Evolutionary conservation across 2,888 invertebrate genomes (phyloP).

Genomic region (Formica aserva): DNA sequence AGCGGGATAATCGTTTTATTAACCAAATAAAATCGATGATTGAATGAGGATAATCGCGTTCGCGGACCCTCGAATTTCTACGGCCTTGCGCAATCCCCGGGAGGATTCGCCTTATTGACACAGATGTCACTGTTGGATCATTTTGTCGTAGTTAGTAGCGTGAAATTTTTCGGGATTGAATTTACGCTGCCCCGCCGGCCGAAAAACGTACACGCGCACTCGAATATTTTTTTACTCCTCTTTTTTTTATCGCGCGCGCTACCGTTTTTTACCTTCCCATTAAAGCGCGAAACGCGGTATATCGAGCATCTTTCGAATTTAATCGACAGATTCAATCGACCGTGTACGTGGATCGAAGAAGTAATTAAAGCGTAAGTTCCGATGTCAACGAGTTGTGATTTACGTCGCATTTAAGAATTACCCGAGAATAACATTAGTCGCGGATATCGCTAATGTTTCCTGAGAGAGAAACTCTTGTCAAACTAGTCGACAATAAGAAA

Average conservation of each 20-base stretch:
- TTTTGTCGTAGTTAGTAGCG: slow-evolving; percentile 78
- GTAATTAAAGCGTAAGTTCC: neutral
- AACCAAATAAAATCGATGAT: slow-evolving; percentile 85
- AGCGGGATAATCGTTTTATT: slow-evolving; percentile 84
- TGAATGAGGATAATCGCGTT: slow-evolving; percentile 82
- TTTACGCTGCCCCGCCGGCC: slow-evolving; percentile 56
- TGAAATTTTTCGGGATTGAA: slow-evolving; percentile 71
- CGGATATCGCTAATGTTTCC: slow-evolving; percentile 82
- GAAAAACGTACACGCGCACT: slow-evolving; percentile 17
- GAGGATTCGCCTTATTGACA: slow-evolving; percentile 84
- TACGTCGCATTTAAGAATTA: slow-evolving; percentile 67
- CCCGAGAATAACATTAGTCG: slow-evolving; percentile 68
- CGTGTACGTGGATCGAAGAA: slow-evolving; percentile 7
- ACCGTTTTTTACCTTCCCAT: slow-evolving; percentile 32
- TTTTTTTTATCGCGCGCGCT: slow-evolving; percentile 2
- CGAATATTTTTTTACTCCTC: slow-evolving; percentile 40
- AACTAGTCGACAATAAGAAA: slow-evolving; percentile 69
- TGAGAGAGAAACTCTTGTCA: slow-evolving; percentile 80
- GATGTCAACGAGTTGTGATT: slow-evolving; percentile 66
- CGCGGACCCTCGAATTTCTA: slow-evolving; percentile 70
- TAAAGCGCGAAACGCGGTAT: slow-evolving; percentile 32
- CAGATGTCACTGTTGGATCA: slow-evolving; percentile 82
- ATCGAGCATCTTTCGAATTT: slow-evolving; percentile 41
- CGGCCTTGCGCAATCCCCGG: slow-evolving; percentile 68
- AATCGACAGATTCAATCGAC: neutral